Evolutionary conservation across 2,113 vertebrate genomes (phyloP).

Genomic region (Scartelaos histophorus): DNA sequence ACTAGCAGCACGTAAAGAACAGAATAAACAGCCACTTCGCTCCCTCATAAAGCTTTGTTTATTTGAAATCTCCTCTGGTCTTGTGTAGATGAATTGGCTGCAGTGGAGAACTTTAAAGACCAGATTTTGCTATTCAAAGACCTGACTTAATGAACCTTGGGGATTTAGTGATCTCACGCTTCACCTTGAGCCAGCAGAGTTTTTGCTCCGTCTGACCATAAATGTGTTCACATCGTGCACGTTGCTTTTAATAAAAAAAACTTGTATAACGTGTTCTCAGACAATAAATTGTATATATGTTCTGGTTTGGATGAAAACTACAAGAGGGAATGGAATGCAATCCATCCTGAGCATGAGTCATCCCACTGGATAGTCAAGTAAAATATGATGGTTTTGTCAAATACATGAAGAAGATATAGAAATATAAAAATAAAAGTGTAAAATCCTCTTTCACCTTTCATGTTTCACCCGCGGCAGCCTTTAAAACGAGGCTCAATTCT

Average conservation of each 20-base stretch:
- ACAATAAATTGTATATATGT: neutral
- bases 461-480: no score
- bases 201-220: neutral
- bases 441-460: no score
- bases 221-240: neutral
- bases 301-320: neutral
- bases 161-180: slow-evolving; percentile 12
- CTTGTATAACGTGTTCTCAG: neutral
- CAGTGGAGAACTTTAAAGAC: neutral
- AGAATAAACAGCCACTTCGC: slow-evolving; percentile 22
- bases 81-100: neutral
- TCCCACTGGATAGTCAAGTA: no score
- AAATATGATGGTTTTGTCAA: no score
- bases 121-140: neutral
- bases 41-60: slow-evolving; percentile 12
- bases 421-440: no score
- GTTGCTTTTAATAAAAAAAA: neutral
- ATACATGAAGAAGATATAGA: no score
- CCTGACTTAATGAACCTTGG: neutral
- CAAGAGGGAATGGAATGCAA: no score
- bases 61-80: slow-evolving; percentile 2
- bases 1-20: slow-evolving; percentile 5
- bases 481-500: no score
- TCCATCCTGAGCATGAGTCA: no score
- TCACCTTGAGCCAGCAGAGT: neutral